Percentiles rank a stretch among this genome's conserved stretches.
These are phyloP conservation scores for Sebastes glaucus DNA, from an alignment of 2,797 vertebrate genomes.

Conservation along the genomic window DNA sequence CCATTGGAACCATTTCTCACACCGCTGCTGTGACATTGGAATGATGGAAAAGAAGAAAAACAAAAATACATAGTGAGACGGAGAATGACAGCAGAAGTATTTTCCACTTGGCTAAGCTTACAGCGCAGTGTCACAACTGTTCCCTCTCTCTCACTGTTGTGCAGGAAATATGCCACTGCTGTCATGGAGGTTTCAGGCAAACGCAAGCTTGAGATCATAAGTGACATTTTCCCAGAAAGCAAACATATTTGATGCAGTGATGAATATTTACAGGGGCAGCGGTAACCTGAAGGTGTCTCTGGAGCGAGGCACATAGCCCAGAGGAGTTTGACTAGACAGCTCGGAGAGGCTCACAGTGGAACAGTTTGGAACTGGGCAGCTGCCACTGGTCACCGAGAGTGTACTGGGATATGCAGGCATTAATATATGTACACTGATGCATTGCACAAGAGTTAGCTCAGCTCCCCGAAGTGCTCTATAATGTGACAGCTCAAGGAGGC, in stretches of 20 bases:
- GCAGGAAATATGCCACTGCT: constrained; percentile 9
- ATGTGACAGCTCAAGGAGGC: background rate
- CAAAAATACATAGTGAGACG: background rate
- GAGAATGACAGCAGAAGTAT: constrained; percentile 33
- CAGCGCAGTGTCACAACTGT: background rate
- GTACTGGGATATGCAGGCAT: background rate
- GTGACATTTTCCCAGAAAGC: constrained; percentile 26
- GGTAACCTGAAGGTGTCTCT: background rate
- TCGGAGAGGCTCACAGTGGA: background rate
- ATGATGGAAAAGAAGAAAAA: background rate
- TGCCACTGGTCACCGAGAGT: background rate
- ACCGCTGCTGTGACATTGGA: background rate
- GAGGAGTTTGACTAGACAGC: background rate
- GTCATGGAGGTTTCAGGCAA: constrained; percentile 21
- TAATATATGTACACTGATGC: background rate
- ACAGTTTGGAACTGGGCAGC: background rate
- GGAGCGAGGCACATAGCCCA: background rate
- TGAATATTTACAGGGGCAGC: constrained; percentile 21
- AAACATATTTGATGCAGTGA: background rate
- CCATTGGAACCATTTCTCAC: background rate
- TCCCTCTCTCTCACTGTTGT: background rate
- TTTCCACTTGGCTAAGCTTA: constrained; percentile 13
- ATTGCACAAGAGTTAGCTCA: background rate
- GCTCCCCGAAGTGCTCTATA: background rate
- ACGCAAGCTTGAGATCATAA: constrained; percentile 16